phyloP scores from a whole-genome alignment of 2,797 vertebrate species.

The Capromys pilorides region DNA sequence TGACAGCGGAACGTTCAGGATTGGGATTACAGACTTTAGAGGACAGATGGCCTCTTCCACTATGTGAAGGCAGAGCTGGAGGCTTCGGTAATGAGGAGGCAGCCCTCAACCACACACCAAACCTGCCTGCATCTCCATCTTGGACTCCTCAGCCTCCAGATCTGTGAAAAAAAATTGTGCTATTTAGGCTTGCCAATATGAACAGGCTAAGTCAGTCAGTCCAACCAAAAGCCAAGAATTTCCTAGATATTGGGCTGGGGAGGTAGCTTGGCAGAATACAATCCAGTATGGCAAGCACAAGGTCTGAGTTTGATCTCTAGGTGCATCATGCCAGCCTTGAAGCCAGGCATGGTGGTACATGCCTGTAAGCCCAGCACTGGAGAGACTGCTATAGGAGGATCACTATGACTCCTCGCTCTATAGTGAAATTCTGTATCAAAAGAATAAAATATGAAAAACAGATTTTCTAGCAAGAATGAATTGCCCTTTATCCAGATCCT shows the following conservation, averaged over 20 bases:
- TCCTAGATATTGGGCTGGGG: too few relatives aligned
- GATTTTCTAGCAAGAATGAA: not conserved
- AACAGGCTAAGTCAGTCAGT: not conserved
- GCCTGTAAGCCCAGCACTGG: too few relatives aligned
- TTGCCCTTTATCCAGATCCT: not conserved
- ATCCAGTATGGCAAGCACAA: too few relatives aligned
- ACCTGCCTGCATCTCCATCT: not conserved
- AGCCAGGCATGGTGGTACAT: too few relatives aligned
- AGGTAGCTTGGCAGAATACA: too few relatives aligned
- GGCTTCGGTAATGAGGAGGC: not conserved
- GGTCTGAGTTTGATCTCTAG: too few relatives aligned
- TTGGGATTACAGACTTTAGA: not conserved
- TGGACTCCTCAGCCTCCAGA: not conserved
- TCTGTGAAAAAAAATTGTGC: not conserved
- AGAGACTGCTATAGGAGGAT: too few relatives aligned
- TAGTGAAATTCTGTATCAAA: too few relatives aligned
- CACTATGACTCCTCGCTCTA: too few relatives aligned
- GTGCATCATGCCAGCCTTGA: too few relatives aligned
- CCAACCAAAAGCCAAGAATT: not conserved
- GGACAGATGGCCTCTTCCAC: not conserved
- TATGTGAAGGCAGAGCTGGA: not conserved
- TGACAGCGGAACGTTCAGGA: not conserved
- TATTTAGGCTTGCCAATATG: not conserved
- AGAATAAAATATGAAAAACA: too few relatives aligned
- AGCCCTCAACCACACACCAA: not conserved